Base-by-base conservation (phyloP, 2,797 vertebrate genomes). In the Sorex maritimensis region DNA sequence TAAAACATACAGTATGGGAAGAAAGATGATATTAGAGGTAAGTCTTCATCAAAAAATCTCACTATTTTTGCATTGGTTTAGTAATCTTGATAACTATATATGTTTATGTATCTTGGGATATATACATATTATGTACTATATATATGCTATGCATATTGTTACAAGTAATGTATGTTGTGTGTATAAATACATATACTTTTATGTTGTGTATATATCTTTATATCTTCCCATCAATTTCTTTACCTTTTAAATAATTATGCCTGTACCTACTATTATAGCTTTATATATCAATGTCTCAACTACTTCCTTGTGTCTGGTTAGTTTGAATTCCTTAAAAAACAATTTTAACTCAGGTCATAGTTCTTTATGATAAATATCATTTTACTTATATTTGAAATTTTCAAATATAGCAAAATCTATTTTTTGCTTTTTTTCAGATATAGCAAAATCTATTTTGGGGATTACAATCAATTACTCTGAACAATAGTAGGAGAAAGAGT, bases 1-100 rank as follows among this genome's bases (percentile, higher is more conserved):
- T 81, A 98, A 98, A 89, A 99, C 99, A 0, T 98, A 99, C 95
- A 98, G 97, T 44, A 79, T 97, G 46, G 98, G 98, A 86, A 99
- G 98, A 92, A 99, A 99, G 96, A 98, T 99, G 5, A 98, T 99
- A 81, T 98, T 99, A 88, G 99, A 99, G 99, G 99, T 99, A 98
- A 97, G 97, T 49, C 1, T 91, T 26, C 41, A 63, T 82, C 19
- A 88, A 38, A 26, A 72, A 55, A 4, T 19, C 75, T 0, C 58
- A 65, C 77, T 89, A 91, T 81, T 84, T 89, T 49, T 61, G 0
- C 7, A 58, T 4, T 81, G 68, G 34, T 26, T 19, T 28, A 4
- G 24, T 81, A 30, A 63, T 41, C 10, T 80, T 71, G 19, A 52
- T 55, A 41, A 75, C 12, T 74, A 41, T 38, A 58, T 19, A 49